Evolutionary conservation across 1,140 invertebrate species (phyloP).

Genomic region (Acromyrmex heyeri): DNA sequence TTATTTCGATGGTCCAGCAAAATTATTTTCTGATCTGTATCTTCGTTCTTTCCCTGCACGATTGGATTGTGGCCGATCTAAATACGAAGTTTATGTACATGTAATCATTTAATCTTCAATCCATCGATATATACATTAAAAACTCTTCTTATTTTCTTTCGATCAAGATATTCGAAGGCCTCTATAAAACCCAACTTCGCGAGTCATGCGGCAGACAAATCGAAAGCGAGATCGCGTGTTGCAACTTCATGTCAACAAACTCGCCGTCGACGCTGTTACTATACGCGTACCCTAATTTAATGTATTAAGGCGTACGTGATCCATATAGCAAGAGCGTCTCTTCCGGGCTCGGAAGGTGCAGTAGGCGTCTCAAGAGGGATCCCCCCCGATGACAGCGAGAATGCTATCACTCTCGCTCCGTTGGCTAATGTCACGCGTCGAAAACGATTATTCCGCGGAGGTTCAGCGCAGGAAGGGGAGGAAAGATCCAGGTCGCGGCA

Average conservation of each 20-base stretch:
- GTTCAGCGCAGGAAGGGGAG: slow-evolving; percentile 69
- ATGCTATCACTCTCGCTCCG: slow-evolving; percentile 19
- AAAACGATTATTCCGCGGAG: slow-evolving; percentile 54
- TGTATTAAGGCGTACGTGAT: slow-evolving; percentile 22
- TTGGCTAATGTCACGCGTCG: slow-evolving; percentile 52
- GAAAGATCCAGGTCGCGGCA: slow-evolving; percentile 85
- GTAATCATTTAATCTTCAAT: not conserved
- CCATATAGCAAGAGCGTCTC: not conserved
- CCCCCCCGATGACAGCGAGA: not conserved
- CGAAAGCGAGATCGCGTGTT: slow-evolving; percentile 25
- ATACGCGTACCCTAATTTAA: slow-evolving; percentile 20
- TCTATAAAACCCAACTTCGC: not conserved
- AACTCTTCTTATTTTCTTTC: not conserved
- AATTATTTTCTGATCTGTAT: no score
- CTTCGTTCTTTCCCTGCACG: no score
- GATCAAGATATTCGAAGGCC: slow-evolving; percentile 1
- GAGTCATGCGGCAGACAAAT: slow-evolving; percentile 19
- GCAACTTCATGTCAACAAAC: slow-evolving; percentile 15
- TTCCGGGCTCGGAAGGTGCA: not conserved
- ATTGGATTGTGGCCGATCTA: not conserved
- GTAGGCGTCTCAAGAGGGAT: not conserved
- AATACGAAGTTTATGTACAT: not conserved
- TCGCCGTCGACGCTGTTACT: not conserved
- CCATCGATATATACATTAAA: not conserved
- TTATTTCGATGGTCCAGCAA: no score